Evolutionary conservation across 92 coral and sea anemone species (phyloP).

Genomic region (Phenganax subtilis): DNA sequence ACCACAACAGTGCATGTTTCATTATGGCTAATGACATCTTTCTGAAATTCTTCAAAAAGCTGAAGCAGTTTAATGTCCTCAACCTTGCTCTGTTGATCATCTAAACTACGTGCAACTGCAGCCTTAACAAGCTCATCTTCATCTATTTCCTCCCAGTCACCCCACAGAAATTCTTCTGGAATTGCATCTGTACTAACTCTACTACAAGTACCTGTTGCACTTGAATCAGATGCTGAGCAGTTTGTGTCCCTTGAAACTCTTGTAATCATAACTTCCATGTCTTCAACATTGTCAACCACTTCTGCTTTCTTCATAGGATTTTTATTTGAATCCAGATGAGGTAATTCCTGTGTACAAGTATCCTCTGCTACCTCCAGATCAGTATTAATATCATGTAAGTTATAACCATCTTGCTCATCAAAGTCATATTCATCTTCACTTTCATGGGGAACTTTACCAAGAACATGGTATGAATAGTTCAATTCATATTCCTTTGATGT

Average conservation of each 20-base stretch:
- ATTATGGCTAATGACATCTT: constrained; percentile 15
- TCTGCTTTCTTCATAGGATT: constrained; percentile 10
- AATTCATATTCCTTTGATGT: constrained; percentile 33
- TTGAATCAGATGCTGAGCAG: constrained; percentile 28
- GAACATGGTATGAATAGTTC: constrained; percentile 26
- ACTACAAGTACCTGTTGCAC: constrained; percentile 1
- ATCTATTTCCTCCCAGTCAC: constrained; percentile 35
- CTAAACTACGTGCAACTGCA: constrained; percentile 52
- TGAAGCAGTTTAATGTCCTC: constrained; percentile 41
- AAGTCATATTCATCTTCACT: constrained; percentile 12
- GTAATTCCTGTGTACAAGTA: too few relatives aligned
- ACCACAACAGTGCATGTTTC: constrained; percentile 45
- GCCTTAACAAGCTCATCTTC: constrained; percentile 50
- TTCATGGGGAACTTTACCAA: not conserved
- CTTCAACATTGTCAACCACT: constrained; percentile 23
- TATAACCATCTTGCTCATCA: not conserved
- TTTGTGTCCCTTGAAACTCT: constrained; percentile 23
- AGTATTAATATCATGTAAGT: not conserved
- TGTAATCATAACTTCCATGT: constrained; percentile 25
- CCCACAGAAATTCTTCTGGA: constrained; percentile 52
- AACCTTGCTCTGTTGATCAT: constrained; percentile 25
- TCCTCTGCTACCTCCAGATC: constrained; percentile 3
- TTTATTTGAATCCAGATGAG: not conserved
- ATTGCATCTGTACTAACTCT: constrained; percentile 14
- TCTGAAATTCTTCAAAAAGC: constrained; percentile 41